These are phyloP conservation scores for Sycophila sp. DNA, from an alignment of 1,140 invertebrate species.

Conservation along the genomic window DNA sequence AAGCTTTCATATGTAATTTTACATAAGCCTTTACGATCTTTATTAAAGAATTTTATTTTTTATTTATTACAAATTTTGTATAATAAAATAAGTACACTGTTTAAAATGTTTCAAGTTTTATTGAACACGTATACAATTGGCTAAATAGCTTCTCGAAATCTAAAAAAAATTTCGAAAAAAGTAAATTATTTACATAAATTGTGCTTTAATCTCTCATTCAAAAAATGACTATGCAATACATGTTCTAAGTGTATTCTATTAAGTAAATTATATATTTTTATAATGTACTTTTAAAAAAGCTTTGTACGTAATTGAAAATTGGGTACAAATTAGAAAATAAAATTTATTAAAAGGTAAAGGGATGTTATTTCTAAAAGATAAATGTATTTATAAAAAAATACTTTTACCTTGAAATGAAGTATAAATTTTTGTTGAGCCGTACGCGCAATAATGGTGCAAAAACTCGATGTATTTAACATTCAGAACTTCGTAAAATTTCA, in stretches of 20 bases:
- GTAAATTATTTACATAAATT: slow-evolving; percentile 11
- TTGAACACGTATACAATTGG: slow-evolving; percentile 15
- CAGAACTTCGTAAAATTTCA: background rate
- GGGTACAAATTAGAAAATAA: background rate
- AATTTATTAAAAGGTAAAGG: slow-evolving; percentile 17
- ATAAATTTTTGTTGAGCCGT: slow-evolving; percentile 36
- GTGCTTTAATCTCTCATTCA: background rate
- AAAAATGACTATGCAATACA: no score
- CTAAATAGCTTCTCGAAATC: slow-evolving; percentile 14
- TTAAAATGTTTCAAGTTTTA: no score
- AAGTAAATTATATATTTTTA: slow-evolving; percentile 34
- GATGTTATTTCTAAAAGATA: slow-evolving; percentile 4
- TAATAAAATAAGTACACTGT: background rate
- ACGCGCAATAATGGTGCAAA: background rate
- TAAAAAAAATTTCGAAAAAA: background rate
- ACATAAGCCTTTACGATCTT: background rate
- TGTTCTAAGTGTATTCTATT: slow-evolving; percentile 11
- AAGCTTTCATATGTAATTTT: background rate
- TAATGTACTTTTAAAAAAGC: slow-evolving; percentile 20
- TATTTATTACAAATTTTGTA: background rate
- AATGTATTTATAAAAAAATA: background rate
- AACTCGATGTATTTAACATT: slow-evolving; percentile 3
- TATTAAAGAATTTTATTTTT: background rate
- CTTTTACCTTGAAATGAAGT: background rate
- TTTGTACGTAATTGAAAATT: slow-evolving; percentile 24